Conservation (phyloP, 2,797 vertebrate genomes). For the Poecilia picta region DNA sequence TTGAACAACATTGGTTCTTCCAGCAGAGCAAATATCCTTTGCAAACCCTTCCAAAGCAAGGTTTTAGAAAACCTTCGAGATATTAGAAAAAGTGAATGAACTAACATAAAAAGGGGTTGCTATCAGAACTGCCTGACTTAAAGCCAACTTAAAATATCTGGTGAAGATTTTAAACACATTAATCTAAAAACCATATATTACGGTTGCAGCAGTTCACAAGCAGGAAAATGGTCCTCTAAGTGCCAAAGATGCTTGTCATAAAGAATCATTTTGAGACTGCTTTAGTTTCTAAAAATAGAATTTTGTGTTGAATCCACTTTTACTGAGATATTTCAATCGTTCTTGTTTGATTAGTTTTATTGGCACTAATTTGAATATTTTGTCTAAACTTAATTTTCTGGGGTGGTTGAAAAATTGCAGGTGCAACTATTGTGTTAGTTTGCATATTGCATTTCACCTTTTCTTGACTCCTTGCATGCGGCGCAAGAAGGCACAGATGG, state of each 20-base stretch:
- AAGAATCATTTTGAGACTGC: neutral
- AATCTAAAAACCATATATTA: neutral
- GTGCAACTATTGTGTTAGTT: neutral
- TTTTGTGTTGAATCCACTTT: neutral
- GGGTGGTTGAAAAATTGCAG: neutral
- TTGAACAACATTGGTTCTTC: neutral
- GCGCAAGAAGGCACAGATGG: constrained; percentile 77
- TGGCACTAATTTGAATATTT: neutral
- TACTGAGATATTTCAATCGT: neutral
- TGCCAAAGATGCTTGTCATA: neutral
- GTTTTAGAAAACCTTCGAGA: too few relatives aligned
- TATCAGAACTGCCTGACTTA: neutral
- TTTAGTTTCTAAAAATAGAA: neutral
- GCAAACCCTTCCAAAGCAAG: too few relatives aligned
- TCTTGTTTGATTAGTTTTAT: neutral
- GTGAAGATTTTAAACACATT: neutral
- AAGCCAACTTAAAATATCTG: neutral
- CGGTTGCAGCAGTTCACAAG: neutral
- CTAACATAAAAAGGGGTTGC: neutral
- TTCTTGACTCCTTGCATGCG: constrained; percentile 77
- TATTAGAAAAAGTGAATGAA: too few relatives aligned
- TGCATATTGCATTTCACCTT: constrained; percentile 59
- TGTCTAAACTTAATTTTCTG: neutral
- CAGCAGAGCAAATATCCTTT: neutral
- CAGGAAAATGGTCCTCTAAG: neutral